phyloP scores from a whole-genome alignment of 2,888 invertebrate species.

The Machimus atricapillus region DNA sequence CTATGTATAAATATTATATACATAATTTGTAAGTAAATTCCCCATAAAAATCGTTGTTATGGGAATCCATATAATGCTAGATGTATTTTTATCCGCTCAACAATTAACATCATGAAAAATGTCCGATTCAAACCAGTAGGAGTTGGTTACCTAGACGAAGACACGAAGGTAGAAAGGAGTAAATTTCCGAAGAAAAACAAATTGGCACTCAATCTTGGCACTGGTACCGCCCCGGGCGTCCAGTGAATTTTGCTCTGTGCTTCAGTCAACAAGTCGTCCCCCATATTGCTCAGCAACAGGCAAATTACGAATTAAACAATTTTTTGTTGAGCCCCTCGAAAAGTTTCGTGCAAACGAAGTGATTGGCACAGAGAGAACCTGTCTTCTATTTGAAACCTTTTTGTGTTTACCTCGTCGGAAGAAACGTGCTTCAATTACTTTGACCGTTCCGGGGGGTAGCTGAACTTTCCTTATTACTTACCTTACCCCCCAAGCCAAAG shows the following conservation, averaged over 20 bases:
- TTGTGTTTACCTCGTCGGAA: neutral
- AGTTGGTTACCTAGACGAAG: neutral
- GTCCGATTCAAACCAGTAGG: neutral
- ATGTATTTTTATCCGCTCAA: neutral
- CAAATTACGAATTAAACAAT: neutral
- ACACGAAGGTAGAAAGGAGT: neutral
- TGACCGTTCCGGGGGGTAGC: neutral
- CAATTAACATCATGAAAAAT: neutral
- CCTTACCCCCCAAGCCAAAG: neutral
- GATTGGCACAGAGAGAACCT: neutral
- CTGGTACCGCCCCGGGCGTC: neutral
- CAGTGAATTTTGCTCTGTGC: neutral
- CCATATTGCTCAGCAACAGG: neutral
- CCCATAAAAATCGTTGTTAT: neutral
- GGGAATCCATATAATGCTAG: neutral
- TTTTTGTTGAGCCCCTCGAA: neutral
- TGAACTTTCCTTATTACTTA: neutral
- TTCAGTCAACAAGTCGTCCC: neutral
- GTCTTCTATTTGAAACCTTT: neutral
- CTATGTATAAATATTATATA: neutral
- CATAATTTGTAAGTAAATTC: neutral
- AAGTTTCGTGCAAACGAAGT: neutral
- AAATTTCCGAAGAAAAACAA: neutral
- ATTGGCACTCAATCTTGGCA: neutral
- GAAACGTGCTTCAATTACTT: neutral